Evolutionary conservation across 1,140 invertebrate species (phyloP).

Genomic region (Eueides isabella): DNA sequence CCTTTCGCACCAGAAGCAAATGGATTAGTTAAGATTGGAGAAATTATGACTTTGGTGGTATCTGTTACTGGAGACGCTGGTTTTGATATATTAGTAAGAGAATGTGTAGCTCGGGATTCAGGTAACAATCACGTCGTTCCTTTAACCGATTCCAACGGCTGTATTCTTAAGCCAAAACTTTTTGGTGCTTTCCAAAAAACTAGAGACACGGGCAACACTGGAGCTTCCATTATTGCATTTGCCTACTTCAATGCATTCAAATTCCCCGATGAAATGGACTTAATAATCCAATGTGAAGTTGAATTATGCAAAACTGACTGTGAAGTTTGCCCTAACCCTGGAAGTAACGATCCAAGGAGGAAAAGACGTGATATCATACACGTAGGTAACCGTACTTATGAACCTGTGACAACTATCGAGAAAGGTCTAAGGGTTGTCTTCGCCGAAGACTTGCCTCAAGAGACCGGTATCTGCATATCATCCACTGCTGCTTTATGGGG

Average conservation of each 20-base stretch:
- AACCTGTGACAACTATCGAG: constrained; percentile 83
- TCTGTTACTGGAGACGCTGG: constrained; percentile 90
- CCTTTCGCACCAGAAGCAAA: constrained; percentile 89
- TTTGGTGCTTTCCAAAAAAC: constrained; percentile 92
- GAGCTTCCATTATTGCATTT: constrained; percentile 90
- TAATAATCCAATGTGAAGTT: constrained; percentile 92
- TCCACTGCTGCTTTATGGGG: constrained; percentile 73
- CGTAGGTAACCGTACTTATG: constrained; percentile 76
- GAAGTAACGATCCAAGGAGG: constrained; percentile 86
- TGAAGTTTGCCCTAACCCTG: constrained; percentile 86
- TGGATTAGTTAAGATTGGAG: constrained; percentile 92
- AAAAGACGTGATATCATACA: constrained; percentile 80
- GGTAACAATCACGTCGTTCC: constrained; percentile 85
- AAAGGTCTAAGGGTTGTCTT: constrained; percentile 86
- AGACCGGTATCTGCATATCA: constrained; percentile 72
- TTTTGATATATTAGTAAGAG: constrained; percentile 90
- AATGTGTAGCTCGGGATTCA: constrained; percentile 89
- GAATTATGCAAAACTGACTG: constrained; percentile 92
- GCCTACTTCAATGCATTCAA: constrained; percentile 94
- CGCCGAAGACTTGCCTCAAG: constrained; percentile 83
- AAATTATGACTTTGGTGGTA: constrained; percentile 91
- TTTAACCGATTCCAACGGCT: constrained; percentile 90
- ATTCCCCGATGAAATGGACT: constrained; percentile 93
- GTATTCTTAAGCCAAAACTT: constrained; percentile 91
- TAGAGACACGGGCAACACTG: constrained; percentile 87